Evolutionary conservation across 2,888 invertebrate species (phyloP).

Genomic region (Tuberolachnus salignus): DNA sequence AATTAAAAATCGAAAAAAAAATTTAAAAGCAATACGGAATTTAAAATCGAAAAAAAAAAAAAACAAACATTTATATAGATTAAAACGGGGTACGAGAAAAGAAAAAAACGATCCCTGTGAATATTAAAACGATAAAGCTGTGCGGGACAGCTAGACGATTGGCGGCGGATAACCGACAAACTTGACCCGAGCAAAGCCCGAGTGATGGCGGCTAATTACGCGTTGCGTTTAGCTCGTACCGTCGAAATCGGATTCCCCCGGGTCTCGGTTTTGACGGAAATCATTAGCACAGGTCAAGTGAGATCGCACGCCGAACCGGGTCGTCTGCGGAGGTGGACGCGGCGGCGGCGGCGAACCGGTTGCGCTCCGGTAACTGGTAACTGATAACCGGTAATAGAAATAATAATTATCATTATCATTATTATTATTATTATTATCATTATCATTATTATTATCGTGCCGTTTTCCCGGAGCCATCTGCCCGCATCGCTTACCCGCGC

Average conservation of each 20-base stretch:
- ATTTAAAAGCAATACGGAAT: too few relatives aligned
- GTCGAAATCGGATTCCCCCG: not conserved
- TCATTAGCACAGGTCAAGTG: slow-evolving; percentile 53
- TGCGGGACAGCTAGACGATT: too few relatives aligned
- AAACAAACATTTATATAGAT: too few relatives aligned
- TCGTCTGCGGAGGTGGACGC: not conserved
- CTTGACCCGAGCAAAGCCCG: too few relatives aligned
- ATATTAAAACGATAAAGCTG: too few relatives aligned
- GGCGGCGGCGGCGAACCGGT: slow-evolving; percentile 39
- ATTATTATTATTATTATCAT: too few relatives aligned
- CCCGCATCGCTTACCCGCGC: not conserved
- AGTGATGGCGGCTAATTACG: too few relatives aligned
- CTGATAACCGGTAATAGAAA: not conserved
- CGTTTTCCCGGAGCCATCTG: slow-evolving; percentile 42
- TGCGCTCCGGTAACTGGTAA: slow-evolving; percentile 31
- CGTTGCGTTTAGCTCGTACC: not conserved
- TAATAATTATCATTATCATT: slow-evolving; percentile 47
- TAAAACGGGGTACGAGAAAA: too few relatives aligned
- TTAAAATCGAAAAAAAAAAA: too few relatives aligned
- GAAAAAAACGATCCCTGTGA: too few relatives aligned
- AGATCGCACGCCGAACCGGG: slow-evolving; percentile 21
- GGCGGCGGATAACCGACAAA: too few relatives aligned
- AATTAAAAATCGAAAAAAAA: too few relatives aligned
- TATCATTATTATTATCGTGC: slow-evolving; percentile 39
- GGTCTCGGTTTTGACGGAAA: slow-evolving; percentile 32